Base-by-base conservation (phyloP, 92 coral and sea anemone species). In the Siderastrea radians region DNA sequence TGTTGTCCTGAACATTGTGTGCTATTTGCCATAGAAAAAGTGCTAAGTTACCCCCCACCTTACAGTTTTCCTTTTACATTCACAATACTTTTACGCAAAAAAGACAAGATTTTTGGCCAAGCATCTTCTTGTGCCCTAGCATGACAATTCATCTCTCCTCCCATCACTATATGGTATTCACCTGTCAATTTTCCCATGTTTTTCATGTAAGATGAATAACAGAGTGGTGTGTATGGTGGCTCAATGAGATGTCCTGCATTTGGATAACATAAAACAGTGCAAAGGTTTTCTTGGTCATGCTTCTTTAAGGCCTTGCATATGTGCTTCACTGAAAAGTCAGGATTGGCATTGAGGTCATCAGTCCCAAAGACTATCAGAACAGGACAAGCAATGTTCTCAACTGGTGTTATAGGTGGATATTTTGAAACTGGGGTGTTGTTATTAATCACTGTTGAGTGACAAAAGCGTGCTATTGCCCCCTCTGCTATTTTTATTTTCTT, bases 361-460 rank as follows among this genome's bases (percentile, higher is more conserved):
- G 84, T 82, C 11, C 96, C 96, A 73, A 38, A 90, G 38, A 93
- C 86, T 4, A 90, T n/a, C n/a, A 93, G 75, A 2, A 26, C 38
- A 26, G 38, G 38, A 26, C 38, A 26, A 26, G 38, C 0, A 0
- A 26, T 26, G 38, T 26, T 90, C 6, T 3, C 92, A 90, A 14
- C 92, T 84, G 2, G 92, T 49, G 57, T 78, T 3, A 84, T 49
- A 4, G 76, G 71, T 0, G 90, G 43, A 49, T 62, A 79, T 13
- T 79, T 79, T 19, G 78, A 82, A 54, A 12, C 64, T 14, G 61
- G 48, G 2, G 61, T 50, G 5, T 13, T 49, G 16, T 26, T 5
- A 44, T 55, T 3, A 51, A 10, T 76, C 12, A 55, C 52, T 63
- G 84, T 15, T 17, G 84, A 43, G 2, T 2, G 5, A 8, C 43